A percentile compares a stretch with the other conserved stretches of the same genome.
Conservation (phyloP, 2,797 vertebrate genomes). For the Nyctibius grandis region DNA sequence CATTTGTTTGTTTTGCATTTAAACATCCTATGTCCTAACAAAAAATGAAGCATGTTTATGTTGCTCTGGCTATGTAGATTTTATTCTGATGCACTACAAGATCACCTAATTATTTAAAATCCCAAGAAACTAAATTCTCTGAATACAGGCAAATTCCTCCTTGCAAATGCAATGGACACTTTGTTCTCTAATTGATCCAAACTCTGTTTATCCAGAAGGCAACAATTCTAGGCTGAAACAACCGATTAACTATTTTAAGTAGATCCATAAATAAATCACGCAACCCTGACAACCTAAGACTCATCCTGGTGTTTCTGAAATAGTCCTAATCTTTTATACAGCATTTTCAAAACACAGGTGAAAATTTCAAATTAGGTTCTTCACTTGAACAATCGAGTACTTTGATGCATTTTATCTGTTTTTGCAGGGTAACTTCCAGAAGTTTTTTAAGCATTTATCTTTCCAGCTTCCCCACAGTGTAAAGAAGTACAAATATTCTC, state of each 20-base stretch:
- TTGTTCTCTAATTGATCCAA: neutral
- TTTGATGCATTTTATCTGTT: neutral
- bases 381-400: neutral
- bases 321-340: neutral
- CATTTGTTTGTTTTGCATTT: neutral
- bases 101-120: neutral
- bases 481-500: neutral
- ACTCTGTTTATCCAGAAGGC: neutral
- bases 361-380: neutral
- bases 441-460: neutral
- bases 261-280: neutral
- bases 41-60: neutral
- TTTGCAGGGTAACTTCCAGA: neutral
- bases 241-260: neutral
- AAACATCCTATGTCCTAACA: neutral
- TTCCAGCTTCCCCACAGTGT: neutral
- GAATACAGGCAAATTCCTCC: neutral
- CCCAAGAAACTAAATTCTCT: neutral
- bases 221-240: neutral
- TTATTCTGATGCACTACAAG: neutral
- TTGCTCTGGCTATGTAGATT: neutral
- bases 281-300: neutral
- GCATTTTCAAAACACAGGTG: neutral
- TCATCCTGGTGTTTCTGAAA: neutral
- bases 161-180: neutral